Conservation (phyloP, 2,113 vertebrate species). For the Marmota monax region DNA sequence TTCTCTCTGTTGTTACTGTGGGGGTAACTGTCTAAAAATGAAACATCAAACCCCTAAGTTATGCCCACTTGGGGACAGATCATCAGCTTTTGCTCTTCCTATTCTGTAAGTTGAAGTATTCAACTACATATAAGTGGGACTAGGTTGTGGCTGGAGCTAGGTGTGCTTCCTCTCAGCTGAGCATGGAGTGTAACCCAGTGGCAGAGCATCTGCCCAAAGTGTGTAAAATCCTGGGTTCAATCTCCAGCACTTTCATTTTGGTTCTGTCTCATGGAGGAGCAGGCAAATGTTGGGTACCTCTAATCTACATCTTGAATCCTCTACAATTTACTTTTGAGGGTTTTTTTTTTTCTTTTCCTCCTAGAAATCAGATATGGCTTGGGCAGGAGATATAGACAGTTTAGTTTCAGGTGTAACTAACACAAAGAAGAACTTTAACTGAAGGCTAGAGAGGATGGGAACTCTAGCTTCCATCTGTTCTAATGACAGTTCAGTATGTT, state of each 20-base stretch:
- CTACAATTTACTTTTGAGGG: constrained; percentile 28
- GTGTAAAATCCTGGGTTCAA: background rate
- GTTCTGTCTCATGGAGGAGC: background rate
- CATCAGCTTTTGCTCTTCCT: background rate
- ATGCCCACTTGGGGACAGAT: background rate
- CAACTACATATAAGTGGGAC: background rate
- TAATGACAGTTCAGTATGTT: constrained; percentile 74
- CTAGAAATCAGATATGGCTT: background rate
- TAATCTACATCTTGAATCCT: background rate
- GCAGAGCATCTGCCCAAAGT: background rate
- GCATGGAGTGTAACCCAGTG: background rate
- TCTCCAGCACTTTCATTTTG: background rate
- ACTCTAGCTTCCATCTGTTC: constrained; percentile 74
- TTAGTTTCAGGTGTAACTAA: constrained; percentile 46
- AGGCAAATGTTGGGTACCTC: background rate
- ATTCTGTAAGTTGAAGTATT: background rate
- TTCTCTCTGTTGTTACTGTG: background rate
- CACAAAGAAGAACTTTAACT: constrained; percentile 51
- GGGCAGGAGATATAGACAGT: background rate
- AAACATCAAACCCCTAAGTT: background rate
- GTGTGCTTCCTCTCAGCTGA: background rate
- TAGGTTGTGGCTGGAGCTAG: background rate
- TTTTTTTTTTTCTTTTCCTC: too few species aligned
- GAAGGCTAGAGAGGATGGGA: constrained; percentile 16
- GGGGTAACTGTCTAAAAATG: background rate